Base-by-base conservation (phyloP, 2,888 invertebrate species). In the Rhingia rostrata region DNA sequence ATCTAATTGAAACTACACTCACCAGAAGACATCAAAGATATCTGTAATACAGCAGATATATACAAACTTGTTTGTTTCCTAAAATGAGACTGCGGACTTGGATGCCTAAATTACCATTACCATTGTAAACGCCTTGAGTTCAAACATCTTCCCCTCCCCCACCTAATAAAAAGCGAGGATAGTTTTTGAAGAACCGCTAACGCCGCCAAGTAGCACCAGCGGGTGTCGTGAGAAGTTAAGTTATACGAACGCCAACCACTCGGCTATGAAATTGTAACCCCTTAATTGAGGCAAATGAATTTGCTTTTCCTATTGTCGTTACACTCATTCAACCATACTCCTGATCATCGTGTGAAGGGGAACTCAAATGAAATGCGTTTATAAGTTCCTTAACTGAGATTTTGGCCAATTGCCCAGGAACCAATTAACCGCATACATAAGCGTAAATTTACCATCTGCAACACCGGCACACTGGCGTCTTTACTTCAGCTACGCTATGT, bases 221-320 rank as follows among this genome's bases (percentile, higher is more conserved):
- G 33, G 30, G 7, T 49, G 22, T 6, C n/a, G 47, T n/a, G 4
- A 56, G 12, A 37, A 30, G 12, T 30, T 33, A 47, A 66, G 22
- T 22, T 39, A 56, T 4, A 30, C 30, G 45, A 49, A 33, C 33
- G 10, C 14, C 33, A 49, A 51, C 58, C 49, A 80, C 47, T 80
- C 61, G 69, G 60, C 80, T 69, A 69, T 69, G 41, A 81, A 74
- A 69, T 81, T 69, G 63, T 81, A 81, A 81, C 81, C 81, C 81
- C 81, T 81, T 81, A 81, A 75, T 66, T 73, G 67, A 72, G 54
- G 63, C 56, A 73, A 83, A 83, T 83, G 67, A 78, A 83, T 78
- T 83, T 67, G 83, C 78, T 67, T 73, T 70, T 81, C 81, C 81
- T 75, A 63, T 51, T 81, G 69, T 81, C 75, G 70, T 70, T 81